Conservation (phyloP, 2,113 vertebrate species). For the Istiophorus platypterus region DNA sequence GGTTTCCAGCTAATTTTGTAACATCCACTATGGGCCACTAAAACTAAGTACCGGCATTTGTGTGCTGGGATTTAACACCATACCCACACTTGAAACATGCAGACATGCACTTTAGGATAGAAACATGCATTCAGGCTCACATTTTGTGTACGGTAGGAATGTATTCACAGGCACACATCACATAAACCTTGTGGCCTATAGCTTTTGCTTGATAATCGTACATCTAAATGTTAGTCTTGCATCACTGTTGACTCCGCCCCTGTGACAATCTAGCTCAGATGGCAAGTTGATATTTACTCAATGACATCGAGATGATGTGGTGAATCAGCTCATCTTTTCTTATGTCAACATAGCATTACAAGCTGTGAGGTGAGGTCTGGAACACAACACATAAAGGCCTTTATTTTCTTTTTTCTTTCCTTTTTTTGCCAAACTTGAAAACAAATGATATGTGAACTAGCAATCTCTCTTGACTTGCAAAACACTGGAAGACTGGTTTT, state of each 20-base stretch:
- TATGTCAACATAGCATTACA: not conserved
- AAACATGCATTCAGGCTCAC: not conserved
- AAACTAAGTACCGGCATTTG: not conserved
- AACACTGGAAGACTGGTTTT: not conserved
- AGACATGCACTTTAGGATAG: not conserved
- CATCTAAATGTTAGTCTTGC: not conserved
- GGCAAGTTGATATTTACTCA: not conserved
- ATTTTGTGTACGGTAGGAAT: not conserved
- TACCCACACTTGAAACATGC: not conserved
- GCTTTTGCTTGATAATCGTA: not conserved
- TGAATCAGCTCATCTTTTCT: not conserved
- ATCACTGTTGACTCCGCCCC: not conserved
- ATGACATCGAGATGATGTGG: not conserved
- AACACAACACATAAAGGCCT: not conserved
- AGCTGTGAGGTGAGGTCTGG: slow-evolving; percentile 8
- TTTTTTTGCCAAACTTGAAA: not conserved
- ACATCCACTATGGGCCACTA: slow-evolving; percentile 1
- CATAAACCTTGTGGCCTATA: not conserved
- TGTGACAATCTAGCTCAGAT: not conserved
- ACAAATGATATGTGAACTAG: not conserved
- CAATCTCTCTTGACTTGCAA: not conserved
- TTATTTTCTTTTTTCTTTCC: not conserved
- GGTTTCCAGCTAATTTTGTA: not conserved
- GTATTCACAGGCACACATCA: not conserved
- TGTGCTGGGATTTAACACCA: not conserved